phyloP scores from a whole-genome alignment of 2,888 invertebrate genomes.

The Ophonus ardosiacus region DNA sequence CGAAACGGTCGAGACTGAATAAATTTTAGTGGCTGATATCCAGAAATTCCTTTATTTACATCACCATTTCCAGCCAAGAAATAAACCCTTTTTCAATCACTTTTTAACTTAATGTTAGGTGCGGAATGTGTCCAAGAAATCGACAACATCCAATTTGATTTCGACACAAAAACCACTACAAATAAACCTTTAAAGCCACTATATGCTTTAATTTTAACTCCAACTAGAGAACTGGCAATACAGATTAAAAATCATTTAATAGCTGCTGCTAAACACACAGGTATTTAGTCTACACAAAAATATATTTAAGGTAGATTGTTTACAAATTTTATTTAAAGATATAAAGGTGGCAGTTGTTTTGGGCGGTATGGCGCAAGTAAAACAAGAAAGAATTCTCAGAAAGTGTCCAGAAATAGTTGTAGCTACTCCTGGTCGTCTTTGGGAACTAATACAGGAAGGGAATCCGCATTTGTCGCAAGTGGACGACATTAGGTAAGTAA shows the following conservation, averaged over 20 bases:
- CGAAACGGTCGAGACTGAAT: too few relatives aligned
- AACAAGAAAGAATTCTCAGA: conserved; percentile 92
- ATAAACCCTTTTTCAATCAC: too few relatives aligned
- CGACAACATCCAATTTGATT: conserved; percentile 73
- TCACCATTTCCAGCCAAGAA: too few relatives aligned
- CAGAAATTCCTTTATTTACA: too few relatives aligned
- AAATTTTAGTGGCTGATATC: too few relatives aligned
- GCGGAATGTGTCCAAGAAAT: conserved; percentile 81
- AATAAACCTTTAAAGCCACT: conserved; percentile 78
- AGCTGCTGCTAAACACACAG: conserved; percentile 88
- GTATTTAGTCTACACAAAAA: conserved; percentile 71
- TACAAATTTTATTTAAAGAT: conserved; percentile 70
- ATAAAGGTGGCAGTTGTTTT: conserved; percentile 89
- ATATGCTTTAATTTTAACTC: conserved; percentile 93
- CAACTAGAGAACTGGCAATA: conserved; percentile 96
- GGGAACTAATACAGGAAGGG: conserved; percentile 93
- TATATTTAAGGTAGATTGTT: conserved; percentile 10
- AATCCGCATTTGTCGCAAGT: conserved; percentile 87
- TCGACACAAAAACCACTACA: conserved; percentile 68
- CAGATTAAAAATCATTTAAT: conserved; percentile 93
- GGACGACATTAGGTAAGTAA: conserved; percentile 80
- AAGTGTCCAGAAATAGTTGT: conserved; percentile 95
- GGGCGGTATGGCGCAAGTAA: conserved; percentile 96
- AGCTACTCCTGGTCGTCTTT: conserved; percentile 97
- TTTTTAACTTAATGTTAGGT: conserved; percentile 72